Base-by-base conservation (phyloP, 2,888 invertebrate species). In the Endomychus coccineus region DNA sequence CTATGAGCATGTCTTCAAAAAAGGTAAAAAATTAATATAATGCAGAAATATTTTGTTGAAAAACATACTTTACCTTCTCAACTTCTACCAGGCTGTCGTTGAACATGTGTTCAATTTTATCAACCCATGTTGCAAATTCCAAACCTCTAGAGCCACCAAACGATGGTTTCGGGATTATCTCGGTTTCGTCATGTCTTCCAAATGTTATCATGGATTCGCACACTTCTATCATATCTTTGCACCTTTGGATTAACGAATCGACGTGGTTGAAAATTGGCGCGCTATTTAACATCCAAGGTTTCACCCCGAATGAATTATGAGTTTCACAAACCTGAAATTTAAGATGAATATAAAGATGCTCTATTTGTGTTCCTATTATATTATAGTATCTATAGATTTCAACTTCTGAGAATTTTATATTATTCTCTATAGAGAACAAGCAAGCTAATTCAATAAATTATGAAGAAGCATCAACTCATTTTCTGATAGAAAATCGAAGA, bases 191-290 rank as follows among this genome's bases (percentile, higher is more conserved):
- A 49, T 80, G 71, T 51, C 81, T 77, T 2, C 85, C 88, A 66
- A 90, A 92, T 36, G 86, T 83, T 40, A 87, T 80, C 83, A 91
- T 89, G 33, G 86, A 80, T 52, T 88, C 83, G 58, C 89, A 91
- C 11, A 92, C 81, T 66, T 91, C 85, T 29, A 89, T 74, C 67
- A 91, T 75, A 64, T 92, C 88, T 42, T 80, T 77, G 50, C 91
- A 83, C 32, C 92, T 72, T 61, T 86, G 83, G 16, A 87, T 75
- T 58, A 89, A 91, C 0, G 87, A 83, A 61, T 91, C 84, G 9
- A 91, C 73, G 54, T 89, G 86, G 54, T 86, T 86, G 59, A 92
- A 90, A 46, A 92, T 84, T 2, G 79, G 75, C n/a, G 81, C 79
- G 24, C 74, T 74, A 45, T 88, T 82, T 44, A 92, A 61, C 15